Percentiles rank a stretch among this genome's conserved stretches.
Evolutionary conservation across 1,140 invertebrate genomes (phyloP).

Genomic region (Phymorhynchus buccinoides): DNA sequence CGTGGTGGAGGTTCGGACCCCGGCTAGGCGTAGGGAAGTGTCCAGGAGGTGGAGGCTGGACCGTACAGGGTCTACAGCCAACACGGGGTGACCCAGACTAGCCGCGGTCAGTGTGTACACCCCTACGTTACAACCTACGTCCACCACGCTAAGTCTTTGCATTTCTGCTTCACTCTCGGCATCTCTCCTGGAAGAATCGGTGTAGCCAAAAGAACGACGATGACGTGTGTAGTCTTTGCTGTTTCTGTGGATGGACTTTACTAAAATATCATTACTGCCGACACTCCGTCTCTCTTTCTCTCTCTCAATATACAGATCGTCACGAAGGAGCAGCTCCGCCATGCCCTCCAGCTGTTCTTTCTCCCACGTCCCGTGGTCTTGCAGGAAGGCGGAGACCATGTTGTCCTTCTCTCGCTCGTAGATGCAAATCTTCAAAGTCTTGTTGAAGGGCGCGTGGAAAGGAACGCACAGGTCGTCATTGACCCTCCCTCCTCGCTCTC

Average conservation of each 20-base stretch:
- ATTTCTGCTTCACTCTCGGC: neutral
- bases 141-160: constrained; percentile 53
- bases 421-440: constrained; percentile 53
- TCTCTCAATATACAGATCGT: neutral
- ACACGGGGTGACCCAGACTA: constrained; percentile 56
- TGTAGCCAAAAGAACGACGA: neutral
- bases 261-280: neutral
- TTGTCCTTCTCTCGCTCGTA: constrained; percentile 48
- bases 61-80: constrained; percentile 63
- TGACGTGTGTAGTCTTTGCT: neutral
- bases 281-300: neutral
- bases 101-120: constrained; percentile 62
- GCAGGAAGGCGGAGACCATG: constrained; percentile 52
- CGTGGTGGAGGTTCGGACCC: constrained; percentile 49
- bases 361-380: constrained; percentile 53
- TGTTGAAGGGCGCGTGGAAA: constrained; percentile 41
- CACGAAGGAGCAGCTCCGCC: constrained; percentile 28
- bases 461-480: constrained; percentile 41
- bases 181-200: neutral
- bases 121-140: constrained; percentile 69
- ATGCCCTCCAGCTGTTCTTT: constrained; percentile 49
- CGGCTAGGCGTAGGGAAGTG: constrained; percentile 50
- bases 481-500: neutral
- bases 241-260: neutral
- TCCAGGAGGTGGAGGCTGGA: constrained; percentile 58